Conservation (phyloP, 2,113 vertebrate genomes). For the Thunnus maccoyii region DNA sequence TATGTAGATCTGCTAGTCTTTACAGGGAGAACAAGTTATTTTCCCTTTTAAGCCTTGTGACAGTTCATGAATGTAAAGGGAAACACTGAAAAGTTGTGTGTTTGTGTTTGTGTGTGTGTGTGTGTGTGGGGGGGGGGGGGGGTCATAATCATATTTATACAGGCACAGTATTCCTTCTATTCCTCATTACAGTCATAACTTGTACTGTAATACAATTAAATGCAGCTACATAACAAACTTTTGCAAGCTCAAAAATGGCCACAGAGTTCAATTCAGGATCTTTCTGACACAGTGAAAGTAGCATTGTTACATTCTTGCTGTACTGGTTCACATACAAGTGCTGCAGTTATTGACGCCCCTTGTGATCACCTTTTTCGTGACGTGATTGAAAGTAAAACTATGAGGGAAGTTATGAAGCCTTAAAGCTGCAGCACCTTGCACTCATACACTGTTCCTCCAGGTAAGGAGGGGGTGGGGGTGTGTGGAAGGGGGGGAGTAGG, state of each 20-base stretch:
- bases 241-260: no score
- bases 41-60: slow-evolving; percentile 14
- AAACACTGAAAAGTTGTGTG: neutral
- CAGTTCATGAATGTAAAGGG: neutral
- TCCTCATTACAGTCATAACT: no score
- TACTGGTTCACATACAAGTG: slow-evolving; percentile 4
- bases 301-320: neutral
- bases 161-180: no score
- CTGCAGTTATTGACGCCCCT: neutral
- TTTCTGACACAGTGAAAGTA: neutral
- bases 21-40: neutral
- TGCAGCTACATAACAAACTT: neutral
- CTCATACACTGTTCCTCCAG: slow-evolving; percentile 35
- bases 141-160: no score
- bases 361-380: neutral
- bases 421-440: slow-evolving; percentile 39
- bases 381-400: slow-evolving; percentile 15
- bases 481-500: neutral
- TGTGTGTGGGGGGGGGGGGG: no score
- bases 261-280: neutral
- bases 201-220: neutral
- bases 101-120: neutral
- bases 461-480: slow-evolving; percentile 23
- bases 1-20: slow-evolving; percentile 29
- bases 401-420: slow-evolving; percentile 33